Evolutionary conservation across 2,113 vertebrate species (phyloP), one percentile per base, ranked within the genome.

Genomic region (Bucco capensis): DNA sequence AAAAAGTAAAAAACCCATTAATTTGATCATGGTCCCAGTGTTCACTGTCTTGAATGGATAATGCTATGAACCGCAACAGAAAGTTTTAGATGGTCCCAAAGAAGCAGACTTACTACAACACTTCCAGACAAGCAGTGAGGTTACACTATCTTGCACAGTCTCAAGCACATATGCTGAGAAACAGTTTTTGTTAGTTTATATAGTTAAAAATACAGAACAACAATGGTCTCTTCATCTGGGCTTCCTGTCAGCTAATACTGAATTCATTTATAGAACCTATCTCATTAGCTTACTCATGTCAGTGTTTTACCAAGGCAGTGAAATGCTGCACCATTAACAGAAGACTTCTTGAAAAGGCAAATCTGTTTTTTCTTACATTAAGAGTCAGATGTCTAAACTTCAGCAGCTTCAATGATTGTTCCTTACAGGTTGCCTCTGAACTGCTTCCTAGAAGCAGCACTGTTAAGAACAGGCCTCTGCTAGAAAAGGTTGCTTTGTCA

Each of bases 301-400:
- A 87, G 27, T 65, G 31, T 73, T 88, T 66, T 72, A 71, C 37
- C 58, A 79, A 88, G 89, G 85, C 72, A 76, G 67, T 87, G 78
- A 94, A 92, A 82, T 74, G 71, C 47, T 84, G 85, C 50, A 66
- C 25, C 65, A 62, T 23, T 67, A n/a, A 86, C 74, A 54, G 46
- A 74, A 92, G 76, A 80, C 12, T 50, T 44, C 54, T 86, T 72
- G 14, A 64, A 85, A 47, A 83, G 23, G 61, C 38, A 80, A 51
- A 53, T 67, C 22, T 73, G 74, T 91, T 93, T 94, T 94, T 93
- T 92, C 85, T 95, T 88, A 92, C 86, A 88, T 88, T 92, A 94
- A 90, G 21, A 86, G 46, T 88, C 88, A 86, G 91, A 91, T 89
- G 72, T 58, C 91, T 80, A 73, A 90, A 88, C 22, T 82, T 49